Evolutionary conservation across 2,797 vertebrate species (phyloP), one percentile per base, ranked within the genome.

Genomic region (Bovichtus diacanthus): DNA sequence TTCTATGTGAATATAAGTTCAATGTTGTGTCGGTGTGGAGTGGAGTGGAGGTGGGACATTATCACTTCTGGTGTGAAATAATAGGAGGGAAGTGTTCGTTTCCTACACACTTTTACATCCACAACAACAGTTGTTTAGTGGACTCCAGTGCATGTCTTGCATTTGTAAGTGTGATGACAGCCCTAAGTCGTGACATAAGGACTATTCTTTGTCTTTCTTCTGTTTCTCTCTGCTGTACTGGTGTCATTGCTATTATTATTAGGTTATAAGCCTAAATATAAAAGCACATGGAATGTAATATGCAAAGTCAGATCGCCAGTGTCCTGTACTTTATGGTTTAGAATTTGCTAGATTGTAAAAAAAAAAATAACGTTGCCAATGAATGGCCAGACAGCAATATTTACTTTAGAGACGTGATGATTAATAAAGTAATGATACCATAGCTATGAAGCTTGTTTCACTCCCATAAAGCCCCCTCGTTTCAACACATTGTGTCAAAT

Each of bases 11-110:
- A 68, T 61, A 27, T 44, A 43, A 71, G 65, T 74, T 44, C 1
- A 55, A 21, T 64, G 27, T 34, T 36, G 29, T 47, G 29, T 34
- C 62, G 2, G 18, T 70, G 34, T 54, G n/a, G n/a, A n/a, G n/a
- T 69, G 64, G 58, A 51, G 51, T 74, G 56, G 43, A 55, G 19
- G 49, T 64, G 11, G 66, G 55, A 60, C 36, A 59, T 69, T 59
- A 51, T 58, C 50, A 63, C 58, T 63, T 60, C 13, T 39, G 5
- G 38, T 64, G 43, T 31, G 27, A 27, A 51, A 41, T 16, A 7
- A 43, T 19, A 43, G 31, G 27, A n/a, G 56, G 39, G 11, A 31
- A 44, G 19, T 31, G 59, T 36, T 39, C 31, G 65, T 64, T 19
- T 36, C 13, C 50, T 36, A 8, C 9, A 47, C 53, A 16, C 43